phyloP scores from a whole-genome alignment of 2,113 vertebrate species.

The Chlamydotis undulata region DNA sequence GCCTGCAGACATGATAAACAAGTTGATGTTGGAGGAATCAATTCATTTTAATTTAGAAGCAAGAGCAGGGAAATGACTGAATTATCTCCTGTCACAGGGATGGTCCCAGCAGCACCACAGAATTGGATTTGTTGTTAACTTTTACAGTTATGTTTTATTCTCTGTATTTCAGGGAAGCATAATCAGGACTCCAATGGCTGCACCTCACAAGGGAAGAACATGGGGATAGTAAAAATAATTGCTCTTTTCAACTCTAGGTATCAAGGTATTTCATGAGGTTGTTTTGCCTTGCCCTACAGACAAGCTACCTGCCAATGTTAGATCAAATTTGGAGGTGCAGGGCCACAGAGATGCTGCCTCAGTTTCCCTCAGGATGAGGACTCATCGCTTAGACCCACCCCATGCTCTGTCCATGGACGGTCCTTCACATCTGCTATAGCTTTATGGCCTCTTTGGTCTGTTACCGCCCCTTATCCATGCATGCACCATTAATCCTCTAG shows the following conservation, averaged over 20 bases:
- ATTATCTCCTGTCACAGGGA: neutral
- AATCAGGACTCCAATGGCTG: neutral
- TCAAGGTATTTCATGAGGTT: neutral
- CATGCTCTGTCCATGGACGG: neutral
- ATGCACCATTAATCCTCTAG: neutral
- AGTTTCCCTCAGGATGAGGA: neutral
- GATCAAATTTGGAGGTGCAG: neutral
- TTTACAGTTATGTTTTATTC: neutral
- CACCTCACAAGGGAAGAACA: neutral
- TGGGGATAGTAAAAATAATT: neutral
- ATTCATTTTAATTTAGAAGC: conserved; percentile 28
- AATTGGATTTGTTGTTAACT: neutral
- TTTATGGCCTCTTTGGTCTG: neutral
- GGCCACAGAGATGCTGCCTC: neutral
- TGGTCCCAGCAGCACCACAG: neutral
- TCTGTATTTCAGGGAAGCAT: neutral
- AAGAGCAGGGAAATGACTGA: neutral
- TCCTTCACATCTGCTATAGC: neutral
- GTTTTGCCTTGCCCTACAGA: neutral
- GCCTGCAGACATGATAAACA: neutral
- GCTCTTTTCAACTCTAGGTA: neutral
- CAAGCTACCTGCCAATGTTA: neutral
- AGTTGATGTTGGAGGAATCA: neutral
- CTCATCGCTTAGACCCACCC: neutral
- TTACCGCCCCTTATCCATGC: neutral